Base-by-base conservation (phyloP, 2,888 invertebrate species). In the Balanococcus diminutus region DNA sequence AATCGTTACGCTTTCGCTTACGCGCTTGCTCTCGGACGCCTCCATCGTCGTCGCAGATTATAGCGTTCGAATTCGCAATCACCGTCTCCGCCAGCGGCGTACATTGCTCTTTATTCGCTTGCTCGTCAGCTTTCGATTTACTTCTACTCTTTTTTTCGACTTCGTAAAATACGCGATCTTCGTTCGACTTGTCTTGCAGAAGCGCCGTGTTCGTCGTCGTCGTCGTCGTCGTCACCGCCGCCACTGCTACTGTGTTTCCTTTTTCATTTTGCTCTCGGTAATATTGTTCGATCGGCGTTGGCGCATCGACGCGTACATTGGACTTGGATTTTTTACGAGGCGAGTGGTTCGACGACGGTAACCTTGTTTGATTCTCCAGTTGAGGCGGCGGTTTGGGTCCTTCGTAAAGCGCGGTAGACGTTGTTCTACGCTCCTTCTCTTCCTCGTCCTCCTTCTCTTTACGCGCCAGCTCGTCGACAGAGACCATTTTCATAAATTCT, bases 401-500 rank as follows among this genome's bases (percentile, higher is more conserved):
- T 81, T 67, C 82, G 56, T 85, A 75, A 14, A 28, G 28, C 56
- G 46, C 46, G 6, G 61, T 16, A 0, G 28, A 1, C 22, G 22
- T 14, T 1, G 9, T 22, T n/a, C n/a, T n/a, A n/a, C n/a, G n/a
- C n/a, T n/a, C n/a, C n/a, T n/a, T n/a, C n/a, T n/a, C n/a, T n/a
- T n/a, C n/a, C n/a, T n/a, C n/a, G 19, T 79, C 28, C 46, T 25
- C 14, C 8, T 51, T 42, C 2, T 75, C 56, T 22, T 72, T 25
- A 22, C 72, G 46, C 8, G 25, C 56, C 2, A 56, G 22, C 32
- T 22, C 25, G 6, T 84, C 83, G 32, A 86, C 72, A 2, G 46
- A 75, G 1, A 87, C 87, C 82, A 86, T 87, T 86, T 87, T 87
- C 42, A 87, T 67, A 81, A 87, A 87, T 56, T 87, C 86, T 87